phyloP scores from a whole-genome alignment of 2,113 vertebrate genomes.

The Lophotis ruficrista region DNA sequence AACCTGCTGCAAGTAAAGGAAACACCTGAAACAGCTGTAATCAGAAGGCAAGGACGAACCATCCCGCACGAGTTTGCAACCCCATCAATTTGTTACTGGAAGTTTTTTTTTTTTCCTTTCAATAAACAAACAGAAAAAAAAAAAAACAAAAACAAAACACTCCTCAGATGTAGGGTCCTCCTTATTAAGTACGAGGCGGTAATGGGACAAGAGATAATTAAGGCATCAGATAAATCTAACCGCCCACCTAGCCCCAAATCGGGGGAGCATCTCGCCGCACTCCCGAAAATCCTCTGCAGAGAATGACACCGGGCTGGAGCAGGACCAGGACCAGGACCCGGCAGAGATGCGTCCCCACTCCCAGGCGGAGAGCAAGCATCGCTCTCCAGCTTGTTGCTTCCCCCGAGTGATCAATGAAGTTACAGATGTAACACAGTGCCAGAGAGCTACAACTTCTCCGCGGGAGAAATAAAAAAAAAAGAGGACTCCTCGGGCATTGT shows the following conservation, averaged over 20 bases:
- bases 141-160: background rate
- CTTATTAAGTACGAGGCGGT: background rate
- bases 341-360: background rate
- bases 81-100: background rate
- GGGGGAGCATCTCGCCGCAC: background rate
- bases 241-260: background rate
- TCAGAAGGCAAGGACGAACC: background rate
- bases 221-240: background rate
- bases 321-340: background rate
- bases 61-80: background rate
- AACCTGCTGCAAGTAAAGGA: background rate
- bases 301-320: background rate
- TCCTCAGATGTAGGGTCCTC: background rate
- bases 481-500: constrained; percentile 20
- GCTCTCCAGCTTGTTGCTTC: constrained; percentile 57
- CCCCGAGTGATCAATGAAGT: constrained; percentile 32
- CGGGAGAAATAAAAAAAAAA: background rate
- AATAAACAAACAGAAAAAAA: background rate
- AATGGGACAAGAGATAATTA: constrained; percentile 5
- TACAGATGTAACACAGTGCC: background rate
- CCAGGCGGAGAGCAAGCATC: background rate
- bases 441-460: constrained; percentile 13
- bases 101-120: background rate
- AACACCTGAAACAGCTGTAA: background rate
- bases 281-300: background rate